Percentiles rank a stretch among this genome's conserved stretches.
These are phyloP conservation scores for Xiphophorus hellerii DNA, from an alignment of 2,113 vertebrate genomes.

Conservation along the genomic window DNA sequence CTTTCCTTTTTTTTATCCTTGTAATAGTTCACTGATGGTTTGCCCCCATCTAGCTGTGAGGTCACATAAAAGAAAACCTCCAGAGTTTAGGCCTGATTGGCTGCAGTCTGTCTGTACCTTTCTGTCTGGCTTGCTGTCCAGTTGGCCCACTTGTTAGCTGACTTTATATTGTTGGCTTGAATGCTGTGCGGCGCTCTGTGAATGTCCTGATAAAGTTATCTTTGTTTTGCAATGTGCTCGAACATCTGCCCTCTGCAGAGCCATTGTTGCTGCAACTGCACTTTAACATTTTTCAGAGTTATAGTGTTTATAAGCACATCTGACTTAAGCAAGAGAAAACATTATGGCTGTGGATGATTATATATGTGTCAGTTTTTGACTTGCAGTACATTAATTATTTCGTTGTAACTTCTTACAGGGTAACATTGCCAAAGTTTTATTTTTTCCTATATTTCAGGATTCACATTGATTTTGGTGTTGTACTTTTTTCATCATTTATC, in stretches of 20 bases:
- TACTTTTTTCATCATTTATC: not conserved
- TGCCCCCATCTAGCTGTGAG: conserved; percentile 22
- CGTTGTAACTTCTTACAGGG: conserved; percentile 11
- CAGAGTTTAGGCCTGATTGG: conserved; percentile 45
- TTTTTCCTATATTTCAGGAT: not conserved
- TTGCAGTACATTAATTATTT: conserved; percentile 8
- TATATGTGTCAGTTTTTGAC: conserved; percentile 3
- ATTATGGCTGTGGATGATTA: conserved; percentile 18
- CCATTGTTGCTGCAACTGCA: conserved; percentile 35
- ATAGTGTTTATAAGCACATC: conserved; percentile 36
- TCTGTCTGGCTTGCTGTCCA: conserved; percentile 53
- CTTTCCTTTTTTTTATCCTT: conserved; percentile 9
- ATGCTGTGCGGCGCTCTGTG: conserved; percentile 56
- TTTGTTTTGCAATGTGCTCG: conserved; percentile 65
- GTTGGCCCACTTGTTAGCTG: conserved; percentile 64
- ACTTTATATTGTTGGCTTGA: conserved; percentile 69
- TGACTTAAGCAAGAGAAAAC: conserved; percentile 19
- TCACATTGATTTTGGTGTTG: not conserved
- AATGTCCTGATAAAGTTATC: conserved; percentile 72
- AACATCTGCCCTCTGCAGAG: conserved; percentile 68
- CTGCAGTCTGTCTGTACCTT: conserved; percentile 47
- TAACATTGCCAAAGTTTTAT: not conserved
- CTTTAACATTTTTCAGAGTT: conserved; percentile 41
- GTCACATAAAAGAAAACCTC: conserved; percentile 39
- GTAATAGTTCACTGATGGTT: conserved; percentile 22